Conservation (phyloP, 2,888 invertebrate species). For the Drosophila mercatorum region DNA sequence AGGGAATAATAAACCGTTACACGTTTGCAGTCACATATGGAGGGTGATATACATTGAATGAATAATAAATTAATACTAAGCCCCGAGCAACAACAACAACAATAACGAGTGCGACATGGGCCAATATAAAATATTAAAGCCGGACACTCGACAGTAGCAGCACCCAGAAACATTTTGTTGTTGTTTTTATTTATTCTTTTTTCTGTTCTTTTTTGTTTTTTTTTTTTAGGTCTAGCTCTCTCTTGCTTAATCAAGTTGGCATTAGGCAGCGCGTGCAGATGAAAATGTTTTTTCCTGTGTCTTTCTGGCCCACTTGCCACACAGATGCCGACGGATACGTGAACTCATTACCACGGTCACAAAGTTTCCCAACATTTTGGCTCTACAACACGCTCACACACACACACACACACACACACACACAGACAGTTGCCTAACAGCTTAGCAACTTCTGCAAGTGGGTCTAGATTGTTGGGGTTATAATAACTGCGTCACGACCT, state of each 20-base stretch:
- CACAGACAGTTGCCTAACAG: conserved; percentile 13
- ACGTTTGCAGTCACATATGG: conserved; percentile 52
- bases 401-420: neutral
- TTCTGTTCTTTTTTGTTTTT: conserved; percentile 6
- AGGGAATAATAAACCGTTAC: conserved; percentile 55
- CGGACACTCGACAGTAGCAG: conserved; percentile 38
- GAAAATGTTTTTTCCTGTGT: conserved; percentile 17
- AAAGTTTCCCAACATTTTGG: conserved; percentile 40
- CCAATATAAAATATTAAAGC: conserved; percentile 63
- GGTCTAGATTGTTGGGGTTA: conserved; percentile 7
- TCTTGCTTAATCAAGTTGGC: conserved; percentile 52
- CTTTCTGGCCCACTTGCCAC: conserved; percentile 25
- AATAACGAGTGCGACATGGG: conserved; percentile 38
- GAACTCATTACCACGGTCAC: conserved; percentile 48
- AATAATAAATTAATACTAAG: conserved; percentile 71
- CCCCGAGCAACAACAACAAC: conserved; percentile 13
- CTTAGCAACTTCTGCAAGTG: conserved; percentile 37
- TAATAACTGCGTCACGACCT: conserved; percentile 23
- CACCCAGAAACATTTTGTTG: conserved; percentile 39
- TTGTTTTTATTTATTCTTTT: neutral
- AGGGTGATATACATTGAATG: conserved; percentile 57
- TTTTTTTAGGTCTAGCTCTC: conserved; percentile 12
- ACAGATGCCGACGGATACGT: conserved; percentile 40
- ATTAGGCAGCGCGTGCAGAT: conserved; percentile 42
- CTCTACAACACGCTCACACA: conserved; percentile 8